Evolutionary conservation across 2,113 vertebrate species (phyloP), one percentile per base, ranked within the genome.

Genomic region (Aldabrachelys gigantea): DNA sequence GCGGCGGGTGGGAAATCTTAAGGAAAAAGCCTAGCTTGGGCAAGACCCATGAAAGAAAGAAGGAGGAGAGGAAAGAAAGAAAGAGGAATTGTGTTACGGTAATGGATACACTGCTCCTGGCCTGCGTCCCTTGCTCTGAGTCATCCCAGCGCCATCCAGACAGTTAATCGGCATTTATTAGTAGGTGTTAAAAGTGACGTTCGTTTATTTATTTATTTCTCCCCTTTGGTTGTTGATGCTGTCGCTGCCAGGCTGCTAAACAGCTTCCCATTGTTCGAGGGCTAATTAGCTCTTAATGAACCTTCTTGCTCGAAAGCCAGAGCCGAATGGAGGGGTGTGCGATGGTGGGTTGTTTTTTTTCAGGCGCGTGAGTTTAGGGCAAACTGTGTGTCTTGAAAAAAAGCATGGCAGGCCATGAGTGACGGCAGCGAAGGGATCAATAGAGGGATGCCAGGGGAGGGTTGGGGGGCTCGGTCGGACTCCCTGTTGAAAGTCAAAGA

Each of bases 211-310:
- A 82, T 92, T 83, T 84, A 27, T 92, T 8, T 69, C 31, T 82
- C 82, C 90, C 65, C 85, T 94, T 93, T 41, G 81, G 95, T 94
- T 84, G 95, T 96, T 94, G 97, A 21, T 91, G 96, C 94, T 21
- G 96, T 96, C 92, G 97, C 95, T 94, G 96, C 91, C 87, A 87
- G 96, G 95, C 94, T 96, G 93, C 93, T 97, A 93, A 96, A 96
- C 90, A 96, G 97, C 95, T 93, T 96, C 95, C 94, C 93, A 95
- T 96, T 96, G 95, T 97, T 96, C 12, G 27, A n/a, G 50, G 91
- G 97, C 95, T 98, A 97, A 98, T 98, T 97, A 97, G 92, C 94
- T 93, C 96, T 92, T 97, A 97, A 98, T 97, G 97, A 98, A 96
- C 87, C 95, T 94, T 90, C 94, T 81, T 47, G 44, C 95, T 94